A percentile compares a stretch with the other conserved stretches of the same genome.
These are phyloP conservation scores for Rhinolophus sinicus DNA, from an alignment of 2,113 vertebrate species.

Conservation along the genomic window DNA sequence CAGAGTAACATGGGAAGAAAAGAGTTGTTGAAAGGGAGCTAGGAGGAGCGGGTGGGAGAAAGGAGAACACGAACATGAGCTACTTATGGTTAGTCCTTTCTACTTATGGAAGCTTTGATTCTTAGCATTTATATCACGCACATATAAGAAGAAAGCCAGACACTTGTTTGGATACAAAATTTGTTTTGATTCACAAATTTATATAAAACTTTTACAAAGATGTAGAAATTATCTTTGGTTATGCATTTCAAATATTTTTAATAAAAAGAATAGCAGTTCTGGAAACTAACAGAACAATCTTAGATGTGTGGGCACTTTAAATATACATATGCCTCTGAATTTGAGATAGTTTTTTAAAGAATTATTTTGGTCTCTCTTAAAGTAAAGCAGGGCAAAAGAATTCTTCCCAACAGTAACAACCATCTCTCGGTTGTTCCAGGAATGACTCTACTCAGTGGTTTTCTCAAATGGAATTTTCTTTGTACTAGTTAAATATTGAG, in stretches of 20 bases:
- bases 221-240: slow-evolving; percentile 12
- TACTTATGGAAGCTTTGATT: neutral
- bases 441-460: slow-evolving; percentile 13
- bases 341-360: slow-evolving; percentile 8
- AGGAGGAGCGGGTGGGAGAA: neutral
- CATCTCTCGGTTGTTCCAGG: neutral
- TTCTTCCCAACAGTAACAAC: slow-evolving; percentile 31
- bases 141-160: neutral
- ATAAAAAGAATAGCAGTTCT: slow-evolving; percentile 28
- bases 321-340: neutral
- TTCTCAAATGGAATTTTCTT: slow-evolving; percentile 52
- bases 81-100: neutral
- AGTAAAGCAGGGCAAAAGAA: neutral
- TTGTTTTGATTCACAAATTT: slow-evolving; percentile 19
- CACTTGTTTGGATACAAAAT: neutral
- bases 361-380: neutral
- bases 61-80: neutral
- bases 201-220: neutral
- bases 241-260: neutral
- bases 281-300: neutral
- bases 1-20: neutral
- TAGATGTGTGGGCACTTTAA: neutral
- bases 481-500: slow-evolving; percentile 44
- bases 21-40: neutral
- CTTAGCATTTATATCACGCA: neutral